Evolutionary conservation across 2,113 vertebrate species (phyloP).

Genomic region (Calcarius ornatus): DNA sequence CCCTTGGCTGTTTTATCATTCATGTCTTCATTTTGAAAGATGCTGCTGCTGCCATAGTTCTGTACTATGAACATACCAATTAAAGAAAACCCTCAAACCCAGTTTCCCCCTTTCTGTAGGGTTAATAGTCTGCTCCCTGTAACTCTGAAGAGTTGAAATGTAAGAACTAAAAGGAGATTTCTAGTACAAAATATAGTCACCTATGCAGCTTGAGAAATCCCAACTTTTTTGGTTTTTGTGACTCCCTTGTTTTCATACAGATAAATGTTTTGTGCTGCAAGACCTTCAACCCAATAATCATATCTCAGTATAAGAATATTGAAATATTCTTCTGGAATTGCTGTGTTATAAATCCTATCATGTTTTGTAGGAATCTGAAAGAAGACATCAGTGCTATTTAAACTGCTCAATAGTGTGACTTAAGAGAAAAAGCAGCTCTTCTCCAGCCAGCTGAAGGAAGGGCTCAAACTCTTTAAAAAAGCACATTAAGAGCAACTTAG

Average conservation of each 20-base stretch:
- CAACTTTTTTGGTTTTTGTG: not conserved
- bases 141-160: not conserved
- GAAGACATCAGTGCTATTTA: not conserved
- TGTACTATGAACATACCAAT: not conserved
- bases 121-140: not conserved
- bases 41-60: not conserved
- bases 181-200: not conserved
- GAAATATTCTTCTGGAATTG: not conserved
- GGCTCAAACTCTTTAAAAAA: not conserved
- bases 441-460: not conserved
- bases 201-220: not conserved
- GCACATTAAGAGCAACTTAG: not conserved
- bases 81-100: not conserved
- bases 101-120: not conserved
- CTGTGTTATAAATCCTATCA: not conserved
- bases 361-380: not conserved
- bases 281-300: not conserved
- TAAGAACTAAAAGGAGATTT: not conserved
- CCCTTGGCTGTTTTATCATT: not conserved
- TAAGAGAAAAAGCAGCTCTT: not conserved
- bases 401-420: not conserved
- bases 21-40: not conserved
- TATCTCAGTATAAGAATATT: not conserved
- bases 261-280: not conserved
- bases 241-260: not conserved